Evolutionary conservation across 2,113 vertebrate genomes (phyloP).

Genomic region (Antigone vipio): DNA sequence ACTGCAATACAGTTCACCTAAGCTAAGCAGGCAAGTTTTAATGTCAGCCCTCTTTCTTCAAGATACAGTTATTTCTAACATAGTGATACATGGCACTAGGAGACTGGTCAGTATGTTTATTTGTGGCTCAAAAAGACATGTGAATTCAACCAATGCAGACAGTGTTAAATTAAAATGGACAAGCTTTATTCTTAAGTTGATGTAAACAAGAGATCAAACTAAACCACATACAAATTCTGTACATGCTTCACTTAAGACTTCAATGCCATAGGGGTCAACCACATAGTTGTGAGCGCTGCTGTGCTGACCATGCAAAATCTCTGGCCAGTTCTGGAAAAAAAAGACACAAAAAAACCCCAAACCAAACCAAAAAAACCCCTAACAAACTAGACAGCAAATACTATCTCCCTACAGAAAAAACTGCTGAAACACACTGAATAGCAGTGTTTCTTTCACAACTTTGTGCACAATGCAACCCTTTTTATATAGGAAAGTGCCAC

Average conservation of each 20-base stretch:
- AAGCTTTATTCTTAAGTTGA: background rate
- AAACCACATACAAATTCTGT: background rate
- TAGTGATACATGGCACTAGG: background rate
- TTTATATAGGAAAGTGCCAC: background rate
- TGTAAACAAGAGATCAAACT: background rate
- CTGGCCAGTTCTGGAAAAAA: background rate
- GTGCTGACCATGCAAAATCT: background rate
- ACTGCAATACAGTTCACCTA: background rate
- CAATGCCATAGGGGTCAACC: fast-evolving
- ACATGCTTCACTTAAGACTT: background rate
- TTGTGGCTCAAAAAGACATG: fast-evolving
- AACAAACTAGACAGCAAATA: background rate
- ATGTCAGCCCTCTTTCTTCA: background rate
- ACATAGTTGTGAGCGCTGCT: background rate
- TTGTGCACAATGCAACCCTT: conserved; percentile 13
- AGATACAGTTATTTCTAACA: background rate
- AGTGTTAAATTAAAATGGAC: background rate
- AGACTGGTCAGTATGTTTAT: background rate
- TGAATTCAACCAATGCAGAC: background rate
- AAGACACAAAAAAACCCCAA: background rate
- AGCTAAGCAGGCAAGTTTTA: background rate
- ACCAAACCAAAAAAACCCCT: background rate
- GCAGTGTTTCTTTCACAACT: conserved; percentile 17
- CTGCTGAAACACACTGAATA: conserved; percentile 14
- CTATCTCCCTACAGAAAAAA: conserved; percentile 4